These are phyloP conservation scores for Chloroceryle aenea DNA, from an alignment of 2,113 vertebrate species.

Conservation along the genomic window DNA sequence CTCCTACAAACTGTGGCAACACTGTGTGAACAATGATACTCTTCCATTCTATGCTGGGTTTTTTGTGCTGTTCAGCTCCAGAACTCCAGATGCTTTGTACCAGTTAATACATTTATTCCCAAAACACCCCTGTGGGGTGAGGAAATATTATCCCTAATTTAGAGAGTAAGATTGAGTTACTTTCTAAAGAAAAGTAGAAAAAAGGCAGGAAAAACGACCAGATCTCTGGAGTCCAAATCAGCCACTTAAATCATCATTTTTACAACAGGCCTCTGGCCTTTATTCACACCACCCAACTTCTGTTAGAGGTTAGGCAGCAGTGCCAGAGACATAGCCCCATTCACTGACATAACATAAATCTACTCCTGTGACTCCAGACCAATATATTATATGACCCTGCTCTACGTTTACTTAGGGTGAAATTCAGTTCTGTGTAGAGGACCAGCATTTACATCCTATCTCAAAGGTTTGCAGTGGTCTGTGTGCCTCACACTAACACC, in stretches of 20 bases:
- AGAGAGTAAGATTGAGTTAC: background rate
- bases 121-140: background rate
- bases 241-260: constrained; percentile 37
- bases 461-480: background rate
- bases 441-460: background rate
- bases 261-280: constrained; percentile 41
- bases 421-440: background rate
- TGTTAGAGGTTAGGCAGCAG: constrained; percentile 32
- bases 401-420: background rate
- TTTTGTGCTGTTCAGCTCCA: background rate
- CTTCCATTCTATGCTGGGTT: background rate
- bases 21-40: background rate
- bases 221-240: constrained; percentile 7
- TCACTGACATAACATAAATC: constrained; percentile 40
- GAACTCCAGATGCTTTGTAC: background rate
- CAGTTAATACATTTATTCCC: constrained; percentile 18
- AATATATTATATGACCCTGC: background rate
- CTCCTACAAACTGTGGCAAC: background rate
- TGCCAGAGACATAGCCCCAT: constrained; percentile 26
- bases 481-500: background rate
- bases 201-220: background rate
- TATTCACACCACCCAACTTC: constrained; percentile 45
- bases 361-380: background rate
- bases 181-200: constrained; percentile 16
- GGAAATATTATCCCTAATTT: background rate